A percentile compares a stretch with the other conserved stretches of the same genome.
These are phyloP conservation scores for Agriotes lineatus DNA, from an alignment of 2,888 invertebrate genomes.

Conservation along the genomic window DNA sequence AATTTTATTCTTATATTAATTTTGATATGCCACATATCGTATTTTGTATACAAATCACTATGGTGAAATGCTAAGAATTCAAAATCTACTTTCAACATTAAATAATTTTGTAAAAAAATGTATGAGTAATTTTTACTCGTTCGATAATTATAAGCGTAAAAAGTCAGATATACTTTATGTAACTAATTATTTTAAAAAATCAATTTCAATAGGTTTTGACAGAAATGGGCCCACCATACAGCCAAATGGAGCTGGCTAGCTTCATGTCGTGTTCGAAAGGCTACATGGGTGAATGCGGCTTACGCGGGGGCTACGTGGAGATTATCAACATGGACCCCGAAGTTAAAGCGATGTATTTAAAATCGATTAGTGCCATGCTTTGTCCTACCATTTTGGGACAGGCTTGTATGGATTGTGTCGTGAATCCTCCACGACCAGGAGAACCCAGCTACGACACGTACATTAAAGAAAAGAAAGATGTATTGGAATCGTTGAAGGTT, in stretches of 20 bases:
- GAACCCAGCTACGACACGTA: conserved; percentile 80
- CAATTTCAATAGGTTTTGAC: conserved; percentile 67
- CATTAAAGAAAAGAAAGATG: conserved; percentile 70
- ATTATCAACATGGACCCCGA: conserved; percentile 76
- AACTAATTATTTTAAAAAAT: too few relatives aligned
- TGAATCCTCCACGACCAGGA: conserved; percentile 77
- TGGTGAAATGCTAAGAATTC: too few relatives aligned
- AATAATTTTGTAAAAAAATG: too few relatives aligned
- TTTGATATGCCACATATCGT: too few relatives aligned
- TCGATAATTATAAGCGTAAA: too few relatives aligned
- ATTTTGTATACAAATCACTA: too few relatives aligned
- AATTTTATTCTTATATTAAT: too few relatives aligned
- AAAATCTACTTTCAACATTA: too few relatives aligned
- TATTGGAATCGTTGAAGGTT: conserved; percentile 63
- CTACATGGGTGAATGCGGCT: conserved; percentile 75
- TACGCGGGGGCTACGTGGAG: conserved; percentile 78
- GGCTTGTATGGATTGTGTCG: conserved; percentile 78
- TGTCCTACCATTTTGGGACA: conserved; percentile 81
- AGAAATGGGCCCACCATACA: conserved; percentile 77
- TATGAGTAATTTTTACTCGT: too few relatives aligned
- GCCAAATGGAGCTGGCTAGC: conserved; percentile 76
- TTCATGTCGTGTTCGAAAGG: conserved; percentile 83
- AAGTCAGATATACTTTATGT: too few relatives aligned
- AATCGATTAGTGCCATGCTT: conserved; percentile 78
- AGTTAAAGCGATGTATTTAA: conserved; percentile 73